Evolutionary conservation across 2,797 vertebrate genomes (phyloP), one percentile per base, ranked within the genome.

Genomic region (Peromyscus eremicus): DNA sequence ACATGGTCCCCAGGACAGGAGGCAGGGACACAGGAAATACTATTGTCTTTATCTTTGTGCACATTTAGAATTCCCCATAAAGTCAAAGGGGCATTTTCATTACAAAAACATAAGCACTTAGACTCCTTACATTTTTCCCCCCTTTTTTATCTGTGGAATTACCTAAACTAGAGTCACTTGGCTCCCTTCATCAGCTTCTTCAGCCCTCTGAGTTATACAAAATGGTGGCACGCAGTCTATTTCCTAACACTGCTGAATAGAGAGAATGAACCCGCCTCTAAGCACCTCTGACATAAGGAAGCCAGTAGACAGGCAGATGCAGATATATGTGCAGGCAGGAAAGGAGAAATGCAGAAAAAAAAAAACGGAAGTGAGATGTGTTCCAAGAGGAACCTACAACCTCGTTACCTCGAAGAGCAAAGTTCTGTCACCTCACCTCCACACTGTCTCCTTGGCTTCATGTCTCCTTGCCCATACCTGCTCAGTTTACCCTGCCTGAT

Each of bases 281-380:
- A n/a, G 68, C 34, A 70, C 34, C 68, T 37, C 34, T n/a, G 32
- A 70, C 34, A 4, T 1, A 88, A n/a, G 75, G 21, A 16, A 21
- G 27, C 76, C 40, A 86, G 60, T 71, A 66, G 23, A 64, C 57
- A 81, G 55, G 23, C 21, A 46, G 23, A 14, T 25, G 2, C 73
- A 71, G 60, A n/a, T n/a, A n/a, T n/a, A n/a, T n/a, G 13, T 25
- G 70, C 2, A 49, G 52, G 43, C 25, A 66, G 66, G 8, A 81
- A 87, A 64, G 75, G 81, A 62, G 34, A 87, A 46, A 62, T 4
- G 12, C n/a, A n/a, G 7, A 85, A 85, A 81, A 92, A 94, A 94
- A 55, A 77, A 70, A 62, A 11, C 19, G 3, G 32, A 75, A 6
- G 49, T 27, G n/a, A 49, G 55, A 32, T 27, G n/a, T 46, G 46